Evolutionary conservation across 2,113 vertebrate genomes (phyloP).

Genomic region (Pangasianodon gigas): DNA sequence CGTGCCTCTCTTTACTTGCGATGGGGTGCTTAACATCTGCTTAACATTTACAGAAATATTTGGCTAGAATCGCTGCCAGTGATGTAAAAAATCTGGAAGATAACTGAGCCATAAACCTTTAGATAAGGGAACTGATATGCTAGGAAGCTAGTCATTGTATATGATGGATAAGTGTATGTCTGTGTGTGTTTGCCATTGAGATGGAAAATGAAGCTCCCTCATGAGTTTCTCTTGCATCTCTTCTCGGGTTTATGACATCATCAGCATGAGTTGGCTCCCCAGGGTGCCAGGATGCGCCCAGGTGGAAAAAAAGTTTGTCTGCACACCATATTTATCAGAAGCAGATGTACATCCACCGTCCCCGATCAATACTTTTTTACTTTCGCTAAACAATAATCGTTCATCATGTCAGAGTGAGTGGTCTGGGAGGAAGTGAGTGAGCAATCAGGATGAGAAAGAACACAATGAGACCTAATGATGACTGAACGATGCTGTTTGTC

Average conservation of each 20-base stretch:
- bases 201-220: slow-evolving; percentile 81
- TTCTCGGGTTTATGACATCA: slow-evolving; percentile 26
- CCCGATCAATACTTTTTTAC: slow-evolving; percentile 70
- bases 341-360: slow-evolving; percentile 52
- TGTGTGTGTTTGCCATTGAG: slow-evolving; percentile 76
- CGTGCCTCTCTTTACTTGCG: background rate
- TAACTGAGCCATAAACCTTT: background rate
- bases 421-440: slow-evolving; percentile 43
- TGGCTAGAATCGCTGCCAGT: background rate
- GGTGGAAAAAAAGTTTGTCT: slow-evolving; percentile 49
- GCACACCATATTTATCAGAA: slow-evolving; percentile 66
- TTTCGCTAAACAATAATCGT: slow-evolving; percentile 73
- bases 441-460: slow-evolving; percentile 22
- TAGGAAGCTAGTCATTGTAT: background rate
- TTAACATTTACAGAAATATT: background rate
- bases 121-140: background rate
- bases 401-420: slow-evolving; percentile 65
- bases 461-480: slow-evolving; percentile 10
- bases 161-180: slow-evolving; percentile 4
- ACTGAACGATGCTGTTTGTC: slow-evolving; percentile 43
- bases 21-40: background rate
- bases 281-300: slow-evolving; percentile 62
- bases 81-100: background rate
- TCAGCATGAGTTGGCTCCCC: slow-evolving; percentile 51
- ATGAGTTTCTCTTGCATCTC: slow-evolving; percentile 66